Evolutionary conservation across 1,140 invertebrate genomes (phyloP), one percentile per base, ranked within the genome.

Genomic region (Charaxes varanes): DNA sequence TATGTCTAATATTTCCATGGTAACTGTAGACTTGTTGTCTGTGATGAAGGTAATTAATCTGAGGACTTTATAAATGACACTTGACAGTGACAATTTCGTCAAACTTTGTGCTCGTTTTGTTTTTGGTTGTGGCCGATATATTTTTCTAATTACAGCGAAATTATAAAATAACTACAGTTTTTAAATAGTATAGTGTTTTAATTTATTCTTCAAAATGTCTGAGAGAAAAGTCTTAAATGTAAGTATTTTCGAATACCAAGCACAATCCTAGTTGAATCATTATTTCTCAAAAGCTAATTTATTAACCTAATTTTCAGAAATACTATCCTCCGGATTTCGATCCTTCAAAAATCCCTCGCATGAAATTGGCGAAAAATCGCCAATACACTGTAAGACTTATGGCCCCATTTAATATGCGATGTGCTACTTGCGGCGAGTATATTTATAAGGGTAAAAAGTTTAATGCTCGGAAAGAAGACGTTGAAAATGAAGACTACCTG

Each of bases 361-460:
- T 97, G 87, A 97, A 97, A 90, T 88, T 96, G 62, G 91, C 94
- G 14, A 94, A 94, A 77, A 99, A 99, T 84, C 68, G 84, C 6
- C 97, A 98, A 78, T 99, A 99, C 68, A 95, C 93, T 10, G 98
- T 99, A 21, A 90, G 98, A 57, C 88, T 99, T 42, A 99, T 99
- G 97, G 97, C 97, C 10, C 97, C 97, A 2, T 99, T 97, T 65
- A 99, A 99, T 70, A 99, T 99, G 97, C 82, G 95, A 59, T 99
- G 98, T 72, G 94, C 94, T 58, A 99, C 98, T 2, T 99, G 98
- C 73, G 97, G 97, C 6, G 98, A 99, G 83, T 99, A 99, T 64
- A 99, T 99, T 67, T 99, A 99, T 77, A 99, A 99, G 87, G 98
- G 97, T 7, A 99, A 99, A 79, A 99, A 99, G 76, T 99, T 99